Conservation (phyloP, 2,113 vertebrate genomes). For the Paralichthys olivaceus region DNA sequence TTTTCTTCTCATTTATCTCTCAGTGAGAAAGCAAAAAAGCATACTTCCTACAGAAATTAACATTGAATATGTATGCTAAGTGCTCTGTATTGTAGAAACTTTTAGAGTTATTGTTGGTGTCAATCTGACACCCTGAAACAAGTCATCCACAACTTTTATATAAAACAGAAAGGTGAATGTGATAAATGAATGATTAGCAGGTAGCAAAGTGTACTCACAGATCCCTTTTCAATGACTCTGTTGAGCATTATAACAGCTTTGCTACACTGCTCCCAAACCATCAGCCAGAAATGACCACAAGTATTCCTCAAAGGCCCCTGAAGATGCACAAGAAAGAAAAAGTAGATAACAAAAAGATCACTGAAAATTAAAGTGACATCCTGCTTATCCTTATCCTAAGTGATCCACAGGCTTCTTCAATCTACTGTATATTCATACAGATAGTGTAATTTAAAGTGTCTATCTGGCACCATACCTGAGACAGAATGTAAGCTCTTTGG, state of each 20-base stretch:
- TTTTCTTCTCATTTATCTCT: too few relatives aligned
- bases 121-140: neutral
- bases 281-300: slow-evolving; percentile 98
- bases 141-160: neutral
- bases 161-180: neutral
- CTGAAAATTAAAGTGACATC: neutral
- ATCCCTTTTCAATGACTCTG: slow-evolving; percentile 95
- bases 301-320: slow-evolving; percentile 97
- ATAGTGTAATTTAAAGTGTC: neutral
- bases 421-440: neutral
- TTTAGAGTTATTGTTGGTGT: too few relatives aligned
- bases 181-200: neutral
- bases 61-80: too few relatives aligned
- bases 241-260: slow-evolving; percentile 99
- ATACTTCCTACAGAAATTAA: too few relatives aligned
- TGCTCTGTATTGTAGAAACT: too few relatives aligned
- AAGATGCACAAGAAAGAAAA: slow-evolving; percentile 1
- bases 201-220: slow-evolving; percentile 84
- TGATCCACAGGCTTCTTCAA: neutral
- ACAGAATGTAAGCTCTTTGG: slow-evolving; percentile 93
- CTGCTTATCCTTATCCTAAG: neutral
- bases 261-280: slow-evolving; percentile 97
- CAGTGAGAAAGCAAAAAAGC: too few relatives aligned
- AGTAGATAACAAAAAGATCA: neutral
- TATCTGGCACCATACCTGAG: slow-evolving; percentile 84